Base-by-base conservation (phyloP, 2,113 vertebrate species). In the Scomber scombrus region DNA sequence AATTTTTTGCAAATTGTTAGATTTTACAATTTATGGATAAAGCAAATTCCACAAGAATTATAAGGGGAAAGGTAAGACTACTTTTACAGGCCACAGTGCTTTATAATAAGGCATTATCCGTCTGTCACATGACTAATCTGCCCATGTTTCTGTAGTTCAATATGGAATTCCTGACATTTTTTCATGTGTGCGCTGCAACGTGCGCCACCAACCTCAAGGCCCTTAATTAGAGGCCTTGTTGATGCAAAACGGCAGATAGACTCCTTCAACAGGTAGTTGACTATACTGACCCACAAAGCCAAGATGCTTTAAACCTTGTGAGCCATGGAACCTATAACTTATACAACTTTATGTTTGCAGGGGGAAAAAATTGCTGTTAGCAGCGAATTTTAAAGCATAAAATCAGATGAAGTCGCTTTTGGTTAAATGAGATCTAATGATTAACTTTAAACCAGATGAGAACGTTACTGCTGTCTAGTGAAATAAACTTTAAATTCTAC, bases 121-220 rank as follows among this genome's bases (percentile, higher is more conserved):
- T 52, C 72, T 61, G 72, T 90, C 93, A 91, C 87, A 91, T 93
- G 92, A 90, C 75, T 88, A 91, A 91, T 89, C 81, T 71, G 31
- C 18, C 69, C 76, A 71, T 86, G 78, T 88, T 89, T 92, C 81
- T 82, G 40, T 57, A 23, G 29, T 72, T 90, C 57, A 55, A 81
- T 71, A 72, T 61, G 77, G 85, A 86, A 95, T 95, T 94, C 91
- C 81, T 86, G 34, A 61, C 65, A 94, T 94, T 92, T 92, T 91
- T 82, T 71, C 71, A 43, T 68, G 55, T 50, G 80, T 85, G 57
- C 60, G 21, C 81, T 80, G 72, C 73, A 81, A 73, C 16, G 55
- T 89, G 77, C 72, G 62, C 64, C 11, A 16, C 66, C 54, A 77
- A 77, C 81, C 84, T 91, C 80, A 82, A 75, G 54, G 73, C 54